These are phyloP conservation scores for Propithecus perrieri DNA, from an alignment of 2,797 vertebrate species.

Conservation along the genomic window DNA sequence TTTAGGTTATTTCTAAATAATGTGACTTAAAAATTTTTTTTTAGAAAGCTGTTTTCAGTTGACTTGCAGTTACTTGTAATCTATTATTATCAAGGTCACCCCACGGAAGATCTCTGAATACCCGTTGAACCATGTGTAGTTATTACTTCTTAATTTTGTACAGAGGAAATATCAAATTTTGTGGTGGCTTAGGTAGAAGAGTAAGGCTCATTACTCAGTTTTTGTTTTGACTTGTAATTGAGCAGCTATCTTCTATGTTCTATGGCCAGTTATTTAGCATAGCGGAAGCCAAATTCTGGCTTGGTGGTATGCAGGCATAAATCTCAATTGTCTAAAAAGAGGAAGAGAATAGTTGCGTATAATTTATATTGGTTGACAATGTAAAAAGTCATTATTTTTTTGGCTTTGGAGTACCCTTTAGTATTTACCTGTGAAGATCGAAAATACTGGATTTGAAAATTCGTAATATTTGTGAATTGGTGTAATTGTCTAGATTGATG, in stretches of 20 bases:
- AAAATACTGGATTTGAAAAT: conserved; percentile 28
- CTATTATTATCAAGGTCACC: conserved; percentile 52
- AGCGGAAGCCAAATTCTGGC: not conserved
- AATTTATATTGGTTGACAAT: not conserved
- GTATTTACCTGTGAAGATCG: not conserved
- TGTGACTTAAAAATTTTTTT: not conserved
- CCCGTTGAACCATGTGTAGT: not conserved
- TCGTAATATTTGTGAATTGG: not conserved
- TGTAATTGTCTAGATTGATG: not conserved
- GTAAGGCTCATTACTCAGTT: not conserved
- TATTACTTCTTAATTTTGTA: conserved; percentile 37
- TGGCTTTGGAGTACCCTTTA: not conserved
- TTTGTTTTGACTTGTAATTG: conserved; percentile 29
- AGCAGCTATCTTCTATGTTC: not conserved
- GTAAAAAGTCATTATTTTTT: not conserved
- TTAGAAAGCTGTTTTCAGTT: conserved; percentile 57
- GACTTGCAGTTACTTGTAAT: conserved; percentile 44
- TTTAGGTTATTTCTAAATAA: conserved; percentile 57
- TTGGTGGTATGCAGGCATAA: not conserved
- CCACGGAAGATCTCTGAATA: not conserved
- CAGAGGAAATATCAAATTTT: not conserved
- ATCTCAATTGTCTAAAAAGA: not conserved
- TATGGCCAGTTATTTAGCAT: not conserved
- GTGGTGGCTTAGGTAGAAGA: not conserved
- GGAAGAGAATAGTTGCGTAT: not conserved